Conservation (phyloP, 2,888 invertebrate species). For the Drosophila aldrichi region DNA sequence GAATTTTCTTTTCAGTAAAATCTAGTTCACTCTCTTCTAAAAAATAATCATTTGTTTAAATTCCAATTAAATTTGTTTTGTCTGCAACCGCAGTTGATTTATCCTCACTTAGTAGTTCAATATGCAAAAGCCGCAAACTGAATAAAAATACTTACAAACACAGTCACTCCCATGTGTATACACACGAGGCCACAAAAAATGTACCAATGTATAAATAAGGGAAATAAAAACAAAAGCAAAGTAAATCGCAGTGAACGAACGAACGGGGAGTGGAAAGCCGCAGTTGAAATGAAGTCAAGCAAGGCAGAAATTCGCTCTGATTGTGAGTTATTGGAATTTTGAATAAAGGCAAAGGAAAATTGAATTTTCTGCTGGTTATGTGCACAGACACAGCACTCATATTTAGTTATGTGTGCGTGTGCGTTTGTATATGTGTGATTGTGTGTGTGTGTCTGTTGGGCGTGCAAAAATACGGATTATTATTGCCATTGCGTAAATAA, state of each 20-base stretch:
- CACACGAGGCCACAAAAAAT: not conserved
- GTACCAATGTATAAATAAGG: conserved; percentile 8
- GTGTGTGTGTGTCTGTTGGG: conserved; percentile 29
- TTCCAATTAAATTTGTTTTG: not conserved
- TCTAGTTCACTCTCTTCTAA: not conserved
- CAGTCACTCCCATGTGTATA: conserved; percentile 1
- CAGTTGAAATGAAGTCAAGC: conserved; percentile 39
- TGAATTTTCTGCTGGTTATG: conserved; percentile 60
- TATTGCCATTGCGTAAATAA: conserved; percentile 82
- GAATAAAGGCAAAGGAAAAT: conserved; percentile 64
- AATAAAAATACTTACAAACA: conserved; percentile 22
- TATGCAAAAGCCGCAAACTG: conserved; percentile 18
- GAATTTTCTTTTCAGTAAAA: not conserved
- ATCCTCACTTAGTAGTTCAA: conserved; percentile 12
- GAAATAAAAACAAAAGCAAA: conserved; percentile 12
- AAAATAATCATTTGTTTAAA: not conserved
- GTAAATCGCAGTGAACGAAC: conserved; percentile 39
- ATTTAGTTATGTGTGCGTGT: conserved; percentile 26
- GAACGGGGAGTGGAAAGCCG: conserved; percentile 25
- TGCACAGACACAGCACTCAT: conserved; percentile 43
- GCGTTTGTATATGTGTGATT: conserved; percentile 15
- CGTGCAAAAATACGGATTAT: conserved; percentile 73
- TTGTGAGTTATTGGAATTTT: conserved; percentile 69
- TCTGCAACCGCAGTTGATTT: conserved; percentile 4
- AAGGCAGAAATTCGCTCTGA: conserved; percentile 50